Base-by-base conservation (phyloP, 2,113 vertebrate species). In the Patagioenas fasciata region DNA sequence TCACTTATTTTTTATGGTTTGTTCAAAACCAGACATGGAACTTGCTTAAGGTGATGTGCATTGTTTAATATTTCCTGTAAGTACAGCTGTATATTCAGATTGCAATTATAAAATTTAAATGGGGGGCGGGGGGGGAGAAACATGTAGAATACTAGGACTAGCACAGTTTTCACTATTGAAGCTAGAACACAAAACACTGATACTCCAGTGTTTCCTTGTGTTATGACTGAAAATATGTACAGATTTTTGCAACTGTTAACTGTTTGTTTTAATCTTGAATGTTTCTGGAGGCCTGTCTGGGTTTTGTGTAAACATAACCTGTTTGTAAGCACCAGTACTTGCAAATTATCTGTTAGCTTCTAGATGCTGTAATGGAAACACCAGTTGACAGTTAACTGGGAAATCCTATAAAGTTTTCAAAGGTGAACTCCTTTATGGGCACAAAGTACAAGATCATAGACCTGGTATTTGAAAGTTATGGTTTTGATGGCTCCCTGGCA, bases 61-160 rank as follows among this genome's bases (percentile, higher is more conserved):
- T 97, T 97, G 96, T 96, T 97, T 94, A 80, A 96, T 97, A 95
- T 94, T 97, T 96, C 89, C 86, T 97, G 79, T 97, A 97, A 97
- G 95, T 96, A 89, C 57, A 96, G 87, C 86, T 98, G 94, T 98
- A 92, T 96, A 95, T 97, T 96, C 95, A 96, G 90, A 97, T 70
- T 95, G 87, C 38, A 4, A 96, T 95, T 97, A 97, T 88, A 95
- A 97, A 92, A 58, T 92, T 89, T 94, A 96, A 97, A 75, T n/a
- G 61, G 74, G 97, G 97, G 95, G 65, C 32, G 61, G 74, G 97
- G 97, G 95, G 65, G 64, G 77, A 70, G 73, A 64, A 78, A 85
- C 73, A 23, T 75, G 74, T 97, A 95, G 95, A 95, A 66, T 95
- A 94, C 62, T 91, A 78, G 80, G 83, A 73, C 50, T 96, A 89